Percentiles rank a stretch among this genome's conserved stretches.
Evolutionary conservation across 1,140 invertebrate genomes (phyloP).

Genomic region (Drosophila eugracilis): DNA sequence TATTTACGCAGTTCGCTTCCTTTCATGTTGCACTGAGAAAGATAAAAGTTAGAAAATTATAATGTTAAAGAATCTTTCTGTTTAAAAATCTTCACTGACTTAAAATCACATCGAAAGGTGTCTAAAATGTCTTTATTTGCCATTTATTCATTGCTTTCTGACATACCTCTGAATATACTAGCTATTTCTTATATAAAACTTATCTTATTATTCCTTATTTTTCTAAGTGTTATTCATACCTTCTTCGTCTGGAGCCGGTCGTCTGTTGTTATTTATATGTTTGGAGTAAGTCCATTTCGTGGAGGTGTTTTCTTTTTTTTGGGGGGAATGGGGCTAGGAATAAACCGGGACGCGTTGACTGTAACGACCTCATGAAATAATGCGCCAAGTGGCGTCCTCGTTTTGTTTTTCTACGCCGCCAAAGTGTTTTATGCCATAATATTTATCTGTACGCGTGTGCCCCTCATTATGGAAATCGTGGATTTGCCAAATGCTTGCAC

Average conservation of each 20-base stretch:
- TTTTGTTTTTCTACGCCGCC: conserved; percentile 42
- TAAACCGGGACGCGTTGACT: conserved; percentile 48
- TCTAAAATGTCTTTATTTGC: no score
- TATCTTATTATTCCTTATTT: neutral
- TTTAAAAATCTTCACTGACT: no score
- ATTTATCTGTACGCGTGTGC: conserved; percentile 63
- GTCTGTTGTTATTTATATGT: conserved; percentile 76
- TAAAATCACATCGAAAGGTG: no score
- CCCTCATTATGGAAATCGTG: conserved; percentile 81
- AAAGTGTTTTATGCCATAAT: conserved; percentile 84
- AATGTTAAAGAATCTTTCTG: no score
- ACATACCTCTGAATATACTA: no score
- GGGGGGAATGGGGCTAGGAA: neutral
- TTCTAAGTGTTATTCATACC: conserved; percentile 2
- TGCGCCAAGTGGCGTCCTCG: conserved; percentile 75
- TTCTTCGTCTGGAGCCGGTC: conserved; percentile 8
- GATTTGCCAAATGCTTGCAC: conserved; percentile 82
- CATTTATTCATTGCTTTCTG: no score
- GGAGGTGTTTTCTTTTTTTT: conserved; percentile 5
- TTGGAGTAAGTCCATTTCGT: conserved; percentile 47
- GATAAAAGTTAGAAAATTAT: no score
- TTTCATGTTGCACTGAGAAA: conserved; percentile 4
- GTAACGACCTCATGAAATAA: conserved; percentile 83
- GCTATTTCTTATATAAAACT: no score
- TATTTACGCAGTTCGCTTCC: conserved; percentile 55